These are phyloP conservation scores for Coregonus sp. DNA, from an alignment of 2,797 vertebrate species.

Conservation along the genomic window DNA sequence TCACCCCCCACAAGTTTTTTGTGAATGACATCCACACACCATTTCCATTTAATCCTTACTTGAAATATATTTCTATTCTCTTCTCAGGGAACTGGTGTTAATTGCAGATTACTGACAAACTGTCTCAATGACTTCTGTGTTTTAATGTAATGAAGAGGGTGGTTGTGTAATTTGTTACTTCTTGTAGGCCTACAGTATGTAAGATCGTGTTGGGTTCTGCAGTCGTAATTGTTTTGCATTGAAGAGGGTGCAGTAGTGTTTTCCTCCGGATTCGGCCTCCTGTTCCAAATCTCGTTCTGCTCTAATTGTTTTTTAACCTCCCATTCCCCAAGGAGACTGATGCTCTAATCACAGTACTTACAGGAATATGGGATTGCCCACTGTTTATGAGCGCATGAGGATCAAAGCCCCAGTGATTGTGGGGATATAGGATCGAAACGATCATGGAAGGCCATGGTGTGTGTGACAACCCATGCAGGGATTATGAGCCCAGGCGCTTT, in stretches of 20 bases:
- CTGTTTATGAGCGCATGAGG: conserved; percentile 46
- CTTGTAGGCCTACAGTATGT: neutral
- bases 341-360: conserved; percentile 64
- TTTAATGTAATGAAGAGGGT: neutral
- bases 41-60: neutral
- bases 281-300: conserved; percentile 66
- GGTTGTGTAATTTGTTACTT: neutral
- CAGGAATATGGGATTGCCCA: conserved; percentile 71
- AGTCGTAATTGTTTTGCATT: neutral
- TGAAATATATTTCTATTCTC: neutral
- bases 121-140: neutral
- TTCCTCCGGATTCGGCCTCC: conserved; percentile 45
- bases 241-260: conserved; percentile 22
- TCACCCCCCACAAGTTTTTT: conserved; percentile 5
- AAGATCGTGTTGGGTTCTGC: neutral
- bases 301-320: conserved; percentile 70
- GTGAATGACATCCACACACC: neutral
- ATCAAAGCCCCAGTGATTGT: conserved; percentile 59
- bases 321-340: conserved; percentile 50
- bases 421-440: conserved; percentile 39
- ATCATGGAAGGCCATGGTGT: neutral
- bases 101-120: conserved; percentile 10
- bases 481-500: conserved; percentile 43
- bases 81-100: conserved; percentile 1
- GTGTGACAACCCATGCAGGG: conserved; percentile 41